Percentiles rank a stretch among this genome's conserved stretches.
Evolutionary conservation across 2,113 vertebrate genomes (phyloP).

Genomic region (Phocoena sinus): DNA sequence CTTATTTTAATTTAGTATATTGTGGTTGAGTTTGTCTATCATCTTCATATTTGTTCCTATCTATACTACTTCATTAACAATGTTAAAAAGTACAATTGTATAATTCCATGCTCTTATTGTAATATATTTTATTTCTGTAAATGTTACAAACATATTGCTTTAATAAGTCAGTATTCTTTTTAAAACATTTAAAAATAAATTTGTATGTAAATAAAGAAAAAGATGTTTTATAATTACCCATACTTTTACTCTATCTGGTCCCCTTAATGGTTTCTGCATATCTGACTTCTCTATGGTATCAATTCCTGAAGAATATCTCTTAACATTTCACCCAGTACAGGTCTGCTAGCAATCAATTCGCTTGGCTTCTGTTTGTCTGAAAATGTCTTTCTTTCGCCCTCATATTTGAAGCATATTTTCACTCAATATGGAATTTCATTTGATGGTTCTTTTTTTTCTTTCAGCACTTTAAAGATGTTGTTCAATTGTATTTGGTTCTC

Average conservation of each 20-base stretch:
- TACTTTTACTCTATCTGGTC: neutral
- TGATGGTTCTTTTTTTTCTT: neutral
- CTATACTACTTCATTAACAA: neutral
- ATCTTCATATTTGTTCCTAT: neutral
- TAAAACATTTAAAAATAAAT: conserved; percentile 26
- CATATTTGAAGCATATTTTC: neutral
- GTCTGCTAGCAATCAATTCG: neutral
- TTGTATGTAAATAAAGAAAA: neutral
- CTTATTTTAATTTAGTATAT: neutral
- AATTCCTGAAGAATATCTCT: neutral
- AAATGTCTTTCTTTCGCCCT: neutral
- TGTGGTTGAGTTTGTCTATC: neutral
- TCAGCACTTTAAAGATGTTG: neutral
- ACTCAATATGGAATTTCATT: neutral
- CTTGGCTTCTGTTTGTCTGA: neutral
- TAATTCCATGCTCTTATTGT: neutral
- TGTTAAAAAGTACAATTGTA: neutral
- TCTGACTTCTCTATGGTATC: neutral
- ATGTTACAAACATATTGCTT: neutral
- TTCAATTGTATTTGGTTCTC: neutral
- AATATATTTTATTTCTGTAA: neutral
- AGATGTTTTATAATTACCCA: neutral
- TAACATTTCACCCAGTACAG: neutral
- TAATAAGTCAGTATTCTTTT: neutral
- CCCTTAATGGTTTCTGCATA: neutral